These are phyloP conservation scores for Amitus sp. DNA, from an alignment of 2,888 invertebrate species.

Conservation along the genomic window DNA sequence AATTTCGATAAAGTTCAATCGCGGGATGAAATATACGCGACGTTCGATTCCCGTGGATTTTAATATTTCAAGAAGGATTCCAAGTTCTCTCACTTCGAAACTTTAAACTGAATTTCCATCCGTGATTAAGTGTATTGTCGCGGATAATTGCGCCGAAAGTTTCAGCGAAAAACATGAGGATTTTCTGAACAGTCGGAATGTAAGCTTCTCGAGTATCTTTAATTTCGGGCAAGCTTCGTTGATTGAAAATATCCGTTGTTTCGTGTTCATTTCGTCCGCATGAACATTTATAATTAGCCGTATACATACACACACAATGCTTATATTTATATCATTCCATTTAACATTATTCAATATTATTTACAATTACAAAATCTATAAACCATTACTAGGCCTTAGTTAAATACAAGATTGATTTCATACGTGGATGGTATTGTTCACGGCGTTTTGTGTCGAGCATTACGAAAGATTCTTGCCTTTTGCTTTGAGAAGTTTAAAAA, in stretches of 20 bases:
- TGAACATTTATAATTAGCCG: not conserved
- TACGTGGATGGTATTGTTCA: conserved; percentile 9
- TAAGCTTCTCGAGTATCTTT: not conserved
- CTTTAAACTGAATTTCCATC: conserved; percentile 20
- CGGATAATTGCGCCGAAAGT: conserved; percentile 5
- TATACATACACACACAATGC: conserved; percentile 6
- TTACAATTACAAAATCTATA: conserved; percentile 40
- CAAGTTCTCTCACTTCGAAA: conserved; percentile 2
- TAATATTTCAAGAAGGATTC: conserved; percentile 14
- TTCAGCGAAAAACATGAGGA: not conserved
- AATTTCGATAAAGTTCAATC: conserved; percentile 20
- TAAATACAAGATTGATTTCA: conserved; percentile 28
- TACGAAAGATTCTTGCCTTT: not conserved
- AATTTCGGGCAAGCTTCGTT: not conserved
- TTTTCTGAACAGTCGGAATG: not conserved
- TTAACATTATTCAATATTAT: conserved; percentile 33
- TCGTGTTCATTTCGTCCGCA: too few relatives aligned
- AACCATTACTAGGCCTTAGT: conserved; percentile 39
- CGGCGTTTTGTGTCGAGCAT: not conserved
- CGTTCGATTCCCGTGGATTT: conserved; percentile 28
- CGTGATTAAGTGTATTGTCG: conserved; percentile 27
- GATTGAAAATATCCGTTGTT: too few relatives aligned
- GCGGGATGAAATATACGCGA: conserved; percentile 17
- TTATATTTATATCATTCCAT: not conserved
- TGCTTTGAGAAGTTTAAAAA: not conserved